phyloP scores from a whole-genome alignment of 2,113 vertebrate species.

The Thamnaconus septentrionalis region DNA sequence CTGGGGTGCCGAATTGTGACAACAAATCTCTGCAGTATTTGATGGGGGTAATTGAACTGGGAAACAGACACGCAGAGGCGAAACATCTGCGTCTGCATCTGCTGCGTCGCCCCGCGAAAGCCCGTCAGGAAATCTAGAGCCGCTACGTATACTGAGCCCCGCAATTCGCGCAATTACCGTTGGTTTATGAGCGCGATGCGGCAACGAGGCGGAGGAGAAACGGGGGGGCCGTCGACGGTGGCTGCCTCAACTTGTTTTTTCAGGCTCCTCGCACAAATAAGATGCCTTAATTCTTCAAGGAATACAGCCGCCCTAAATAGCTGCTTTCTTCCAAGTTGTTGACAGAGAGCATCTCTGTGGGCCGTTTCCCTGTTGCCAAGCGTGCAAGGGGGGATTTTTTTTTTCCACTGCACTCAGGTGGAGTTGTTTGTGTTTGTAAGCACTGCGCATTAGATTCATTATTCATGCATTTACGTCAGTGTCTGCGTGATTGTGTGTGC shows the following conservation, averaged over 20 bases:
- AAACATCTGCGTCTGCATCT: constrained; percentile 67
- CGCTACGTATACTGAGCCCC: constrained; percentile 23
- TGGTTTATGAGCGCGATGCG: constrained; percentile 22
- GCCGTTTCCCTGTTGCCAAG: constrained; percentile 50
- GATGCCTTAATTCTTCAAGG: constrained; percentile 55
- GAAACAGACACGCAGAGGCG: constrained; percentile 57
- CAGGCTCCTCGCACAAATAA: constrained; percentile 60
- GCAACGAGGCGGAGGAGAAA: constrained; percentile 21
- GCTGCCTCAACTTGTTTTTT: constrained; percentile 64
- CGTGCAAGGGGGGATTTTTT: constrained; percentile 9
- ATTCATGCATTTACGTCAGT: constrained; percentile 13
- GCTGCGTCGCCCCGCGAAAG: constrained; percentile 35
- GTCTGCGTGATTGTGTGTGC: not conserved
- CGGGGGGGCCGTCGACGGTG: not conserved
- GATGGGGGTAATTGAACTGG: constrained; percentile 53
- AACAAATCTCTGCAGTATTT: constrained; percentile 43
- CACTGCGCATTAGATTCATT: constrained; percentile 17
- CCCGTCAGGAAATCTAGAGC: constrained; percentile 29
- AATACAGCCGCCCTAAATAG: constrained; percentile 66
- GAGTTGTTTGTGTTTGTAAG: constrained; percentile 29
- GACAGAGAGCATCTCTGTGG: constrained; percentile 64
- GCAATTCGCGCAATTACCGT: constrained; percentile 42
- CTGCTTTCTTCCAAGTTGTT: constrained; percentile 66
- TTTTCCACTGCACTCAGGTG: constrained; percentile 41
- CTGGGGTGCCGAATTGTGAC: not conserved